phyloP scores from a whole-genome alignment of 2,888 invertebrate species.

The Calephelis perditalis region DNA sequence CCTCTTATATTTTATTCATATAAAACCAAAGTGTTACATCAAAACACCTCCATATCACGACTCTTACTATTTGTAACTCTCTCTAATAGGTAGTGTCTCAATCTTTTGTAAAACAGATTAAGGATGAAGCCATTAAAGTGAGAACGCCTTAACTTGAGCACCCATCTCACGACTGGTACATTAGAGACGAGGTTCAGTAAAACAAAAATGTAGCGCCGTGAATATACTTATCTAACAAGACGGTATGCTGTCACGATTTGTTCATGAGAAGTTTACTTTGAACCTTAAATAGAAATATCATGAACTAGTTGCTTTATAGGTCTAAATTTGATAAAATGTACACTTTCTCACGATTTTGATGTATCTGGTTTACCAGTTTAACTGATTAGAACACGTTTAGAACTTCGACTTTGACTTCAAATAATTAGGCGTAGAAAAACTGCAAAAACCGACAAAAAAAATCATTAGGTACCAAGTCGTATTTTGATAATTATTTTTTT shows the following conservation, averaged over 20 bases:
- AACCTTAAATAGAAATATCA: neutral
- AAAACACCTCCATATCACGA: conserved; percentile 2
- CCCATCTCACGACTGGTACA: conserved; percentile 24
- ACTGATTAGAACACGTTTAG: too few species aligned
- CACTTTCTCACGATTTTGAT: too few species aligned
- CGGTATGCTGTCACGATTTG: conserved; percentile 5
- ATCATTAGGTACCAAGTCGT: too few species aligned
- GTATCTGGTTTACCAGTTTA: too few species aligned
- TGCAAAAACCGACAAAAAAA: too few species aligned
- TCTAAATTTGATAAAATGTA: too few species aligned
- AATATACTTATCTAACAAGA: conserved; percentile 4
- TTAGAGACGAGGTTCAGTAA: neutral
- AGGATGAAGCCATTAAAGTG: conserved; percentile 25
- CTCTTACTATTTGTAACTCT: neutral
- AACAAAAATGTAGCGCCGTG: conserved; percentile 6
- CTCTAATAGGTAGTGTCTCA: neutral
- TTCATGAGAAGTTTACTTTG: neutral
- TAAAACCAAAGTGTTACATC: neutral
- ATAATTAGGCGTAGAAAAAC: too few species aligned
- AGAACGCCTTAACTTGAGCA: conserved; percentile 21
- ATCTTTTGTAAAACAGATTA: conserved; percentile 12
- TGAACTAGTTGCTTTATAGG: neutral
- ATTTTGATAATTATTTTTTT: too few species aligned
- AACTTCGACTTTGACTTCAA: too few species aligned
- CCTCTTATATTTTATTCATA: neutral